A percentile compares a stretch with the other conserved stretches of the same genome.
phyloP scores from a whole-genome alignment of 2,888 invertebrate genomes.

The Strigamia crassipes region DNA sequence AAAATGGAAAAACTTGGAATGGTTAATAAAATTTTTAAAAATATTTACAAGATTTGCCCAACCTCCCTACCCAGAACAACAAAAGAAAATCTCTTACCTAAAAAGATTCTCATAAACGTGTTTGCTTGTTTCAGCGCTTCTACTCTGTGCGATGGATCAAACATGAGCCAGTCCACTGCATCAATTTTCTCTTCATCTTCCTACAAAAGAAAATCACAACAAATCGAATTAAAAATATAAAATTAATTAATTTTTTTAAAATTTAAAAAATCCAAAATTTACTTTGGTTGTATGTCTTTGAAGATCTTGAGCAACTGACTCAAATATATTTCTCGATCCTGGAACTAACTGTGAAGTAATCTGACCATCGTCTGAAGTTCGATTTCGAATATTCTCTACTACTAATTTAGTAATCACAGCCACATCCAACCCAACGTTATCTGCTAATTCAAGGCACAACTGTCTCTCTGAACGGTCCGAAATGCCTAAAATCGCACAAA shows the following conservation, averaged over 20 bases:
- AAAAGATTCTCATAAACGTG: conserved; percentile 81
- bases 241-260: not conserved
- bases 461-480: conserved; percentile 57
- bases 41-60: too few species aligned
- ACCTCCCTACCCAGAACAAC: not conserved
- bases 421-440: conserved; percentile 76
- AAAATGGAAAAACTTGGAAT: too few species aligned
- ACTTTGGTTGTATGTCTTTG: not conserved
- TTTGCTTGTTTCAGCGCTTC: conserved; percentile 88
- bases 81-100: conserved; percentile 60
- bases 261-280: not conserved
- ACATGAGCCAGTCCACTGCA: conserved; percentile 84
- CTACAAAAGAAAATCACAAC: conserved; percentile 42
- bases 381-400: conserved; percentile 71
- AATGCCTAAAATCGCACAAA: conserved; percentile 55
- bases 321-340: not conserved
- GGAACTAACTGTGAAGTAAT: not conserved
- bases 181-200: conserved; percentile 74
- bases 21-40: too few species aligned
- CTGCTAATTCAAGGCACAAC: conserved; percentile 54
- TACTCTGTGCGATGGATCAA: conserved; percentile 74
- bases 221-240: not conserved
- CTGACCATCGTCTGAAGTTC: not conserved
- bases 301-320: not conserved
- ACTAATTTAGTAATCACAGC: conserved; percentile 80